A percentile compares a stretch with the other conserved stretches of the same genome.
Conservation (phyloP, 2,113 vertebrate species). For the Oceanodroma tethys region DNA sequence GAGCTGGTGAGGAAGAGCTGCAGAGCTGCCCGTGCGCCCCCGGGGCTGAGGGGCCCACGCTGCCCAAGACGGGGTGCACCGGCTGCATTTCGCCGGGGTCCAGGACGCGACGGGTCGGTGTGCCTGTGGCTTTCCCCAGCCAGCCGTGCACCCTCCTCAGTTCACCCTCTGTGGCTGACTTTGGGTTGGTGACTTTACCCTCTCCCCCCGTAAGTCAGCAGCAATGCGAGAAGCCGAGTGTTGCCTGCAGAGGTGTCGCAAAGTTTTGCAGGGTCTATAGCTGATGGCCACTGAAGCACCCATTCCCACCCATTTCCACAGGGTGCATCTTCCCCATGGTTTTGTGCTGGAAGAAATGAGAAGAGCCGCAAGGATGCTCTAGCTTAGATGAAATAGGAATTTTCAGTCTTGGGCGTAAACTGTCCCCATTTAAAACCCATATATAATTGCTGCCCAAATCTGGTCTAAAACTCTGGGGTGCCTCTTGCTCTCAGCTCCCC, state of each 20-base stretch:
- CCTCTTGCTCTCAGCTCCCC: background rate
- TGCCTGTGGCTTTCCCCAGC: background rate
- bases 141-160: background rate
- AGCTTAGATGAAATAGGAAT: background rate
- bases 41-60: background rate
- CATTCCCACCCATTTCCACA: background rate
- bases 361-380: background rate
- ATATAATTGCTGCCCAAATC: background rate
- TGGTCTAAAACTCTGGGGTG: background rate
- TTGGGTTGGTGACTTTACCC: background rate
- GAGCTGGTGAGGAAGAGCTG: background rate
- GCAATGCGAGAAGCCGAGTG: background rate
- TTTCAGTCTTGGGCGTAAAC: background rate
- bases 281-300: background rate
- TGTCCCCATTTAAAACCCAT: background rate
- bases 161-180: background rate
- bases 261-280: background rate
- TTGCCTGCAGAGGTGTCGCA: background rate
- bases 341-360: background rate
- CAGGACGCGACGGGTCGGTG: accelerated
- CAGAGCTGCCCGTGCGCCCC: background rate
- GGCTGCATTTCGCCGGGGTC: background rate
- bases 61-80: background rate
- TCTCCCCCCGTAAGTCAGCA: background rate
- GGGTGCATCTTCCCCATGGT: background rate